Evolutionary conservation across 2,888 invertebrate genomes (phyloP).

Genomic region (Synanthedon myopaeformis): DNA sequence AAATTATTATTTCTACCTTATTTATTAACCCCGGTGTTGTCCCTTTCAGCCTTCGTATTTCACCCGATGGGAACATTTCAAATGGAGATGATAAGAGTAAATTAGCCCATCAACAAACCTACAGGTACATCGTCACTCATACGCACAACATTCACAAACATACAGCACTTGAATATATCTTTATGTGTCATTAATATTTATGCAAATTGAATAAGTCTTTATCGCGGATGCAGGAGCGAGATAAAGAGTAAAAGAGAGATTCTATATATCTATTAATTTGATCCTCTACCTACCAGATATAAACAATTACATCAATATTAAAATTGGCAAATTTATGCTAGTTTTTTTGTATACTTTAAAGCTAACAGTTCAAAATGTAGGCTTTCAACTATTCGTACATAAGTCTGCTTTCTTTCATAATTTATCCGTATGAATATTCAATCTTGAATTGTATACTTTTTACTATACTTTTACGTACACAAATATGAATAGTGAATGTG

Average conservation of each 20-base stretch:
- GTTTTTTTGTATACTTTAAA: too few species aligned
- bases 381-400: too few species aligned
- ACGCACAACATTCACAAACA: conserved; percentile 22
- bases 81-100: conserved; percentile 76
- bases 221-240: neutral
- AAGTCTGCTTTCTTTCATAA: too few species aligned
- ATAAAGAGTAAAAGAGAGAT: conserved; percentile 1
- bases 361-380: too few species aligned
- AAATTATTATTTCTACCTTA: conserved; percentile 22
- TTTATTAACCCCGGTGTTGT: conserved; percentile 63
- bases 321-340: too few species aligned
- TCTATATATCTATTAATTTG: too few species aligned
- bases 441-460: too few species aligned
- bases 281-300: too few species aligned
- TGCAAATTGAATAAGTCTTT: neutral
- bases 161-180: conserved; percentile 8
- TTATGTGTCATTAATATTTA: neutral
- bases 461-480: too few species aligned
- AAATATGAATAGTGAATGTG: too few species aligned
- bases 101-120: conserved; percentile 80
- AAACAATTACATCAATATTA: too few species aligned
- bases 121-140: conserved; percentile 72
- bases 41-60: conserved; percentile 73
- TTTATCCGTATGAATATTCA: too few species aligned
- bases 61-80: conserved; percentile 71